Evolutionary conservation across 2,888 invertebrate species (phyloP).

Genomic region (Napeogenes inachia): DNA sequence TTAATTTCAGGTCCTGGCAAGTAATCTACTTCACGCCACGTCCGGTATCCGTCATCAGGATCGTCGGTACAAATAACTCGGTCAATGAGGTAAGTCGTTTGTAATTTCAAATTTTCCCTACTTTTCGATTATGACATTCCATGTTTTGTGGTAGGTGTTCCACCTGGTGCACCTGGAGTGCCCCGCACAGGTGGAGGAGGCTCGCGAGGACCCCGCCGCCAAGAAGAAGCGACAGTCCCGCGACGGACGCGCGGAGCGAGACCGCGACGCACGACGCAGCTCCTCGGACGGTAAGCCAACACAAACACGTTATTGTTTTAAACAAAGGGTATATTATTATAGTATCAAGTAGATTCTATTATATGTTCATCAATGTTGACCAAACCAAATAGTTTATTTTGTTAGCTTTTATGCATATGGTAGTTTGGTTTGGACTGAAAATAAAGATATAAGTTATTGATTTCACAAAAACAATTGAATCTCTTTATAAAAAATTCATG

Average conservation of each 20-base stretch:
- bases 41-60: slow-evolving; percentile 94
- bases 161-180: slow-evolving; percentile 99
- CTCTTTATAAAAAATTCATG: no score
- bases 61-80: slow-evolving; percentile 97
- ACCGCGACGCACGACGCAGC: slow-evolving; percentile 8
- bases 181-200: slow-evolving; percentile 83
- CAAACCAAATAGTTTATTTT: no score
- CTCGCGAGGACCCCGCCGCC: slow-evolving; percentile 53
- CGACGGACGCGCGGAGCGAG: slow-evolving; percentile 30
- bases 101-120: neutral
- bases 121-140: neutral
- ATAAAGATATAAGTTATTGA: no score
- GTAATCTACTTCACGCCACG: slow-evolving; percentile 88
- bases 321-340: no score
- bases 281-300: slow-evolving; percentile 13
- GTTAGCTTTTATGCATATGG: no score
- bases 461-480: no score
- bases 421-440: no score
- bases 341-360: no score
- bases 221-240: slow-evolving; percentile 52
- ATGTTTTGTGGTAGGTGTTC: slow-evolving; percentile 83
- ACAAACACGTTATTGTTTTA: neutral
- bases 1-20: slow-evolving; percentile 89
- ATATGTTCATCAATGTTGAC: no score
- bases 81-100: slow-evolving; percentile 89